Base-by-base conservation (phyloP, 2,113 vertebrate genomes). In the Tinamus guttatus region DNA sequence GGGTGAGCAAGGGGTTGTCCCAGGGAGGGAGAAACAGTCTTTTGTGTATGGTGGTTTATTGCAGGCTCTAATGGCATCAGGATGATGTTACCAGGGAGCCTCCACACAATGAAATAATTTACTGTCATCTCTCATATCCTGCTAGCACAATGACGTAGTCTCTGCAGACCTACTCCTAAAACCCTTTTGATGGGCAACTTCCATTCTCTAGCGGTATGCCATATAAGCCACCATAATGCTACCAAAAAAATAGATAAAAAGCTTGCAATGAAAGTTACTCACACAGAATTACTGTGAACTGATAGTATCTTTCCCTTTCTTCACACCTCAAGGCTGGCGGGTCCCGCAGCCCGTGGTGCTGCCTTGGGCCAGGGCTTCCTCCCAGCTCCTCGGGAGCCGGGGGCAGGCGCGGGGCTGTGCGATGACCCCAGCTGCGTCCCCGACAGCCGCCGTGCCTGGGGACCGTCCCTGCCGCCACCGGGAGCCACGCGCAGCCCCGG, bases 91-190 rank as follows among this genome's bases (percentile, higher is more conserved):
- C 76, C 40, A 92, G 69, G 80, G 94, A 95, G 52, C 58, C 40
- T 65, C 32, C 47, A 81, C 47, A 92, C 88, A 92, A 86, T 62
- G 58, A 88, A 93, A 96, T 87, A 68, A 96, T 94, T 96, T 90
- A 91, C 93, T 95, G 36, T 89, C 91, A 89, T 85, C 81, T 94
- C 74, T 94, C 59, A 54, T 20, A 85, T 85, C 84, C 84, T 80
- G 59, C 78, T 77, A 80, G 40, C 69, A 79, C 49, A 87, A 38
- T 74, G 88, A 47, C 38, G 24, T 7, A 19, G 15, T 62, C 65
- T 86, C 62, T 40, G 58, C 3, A 88, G 69, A 79, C 16, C 13
- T 87, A 9, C 28, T 54, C 38, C 74, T 80, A 52, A 73, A 93
- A 36, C 5, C 58, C 36, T 65, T 86, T 45, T 87, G 74, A 86